A percentile compares a stretch with the other conserved stretches of the same genome.
phyloP scores from a whole-genome alignment of 2,113 vertebrate genomes.

The Pelmatolapia mariae region DNA sequence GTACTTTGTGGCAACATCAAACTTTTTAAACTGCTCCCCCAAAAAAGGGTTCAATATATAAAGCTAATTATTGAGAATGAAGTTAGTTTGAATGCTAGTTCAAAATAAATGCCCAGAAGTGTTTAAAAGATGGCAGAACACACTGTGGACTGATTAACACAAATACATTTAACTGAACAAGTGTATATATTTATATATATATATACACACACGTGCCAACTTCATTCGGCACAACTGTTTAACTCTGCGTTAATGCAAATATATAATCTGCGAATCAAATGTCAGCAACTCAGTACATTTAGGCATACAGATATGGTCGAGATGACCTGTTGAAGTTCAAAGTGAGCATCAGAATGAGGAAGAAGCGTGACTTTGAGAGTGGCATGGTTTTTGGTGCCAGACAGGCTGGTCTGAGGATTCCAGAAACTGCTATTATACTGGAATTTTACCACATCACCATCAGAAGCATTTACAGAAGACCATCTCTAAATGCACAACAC shows the following conservation, averaged over 20 bases:
- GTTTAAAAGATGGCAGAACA: neutral
- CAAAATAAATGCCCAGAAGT: neutral
- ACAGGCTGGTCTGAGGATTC: neutral
- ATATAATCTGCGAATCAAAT: neutral
- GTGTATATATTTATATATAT: neutral
- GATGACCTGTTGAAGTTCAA: neutral
- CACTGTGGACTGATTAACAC: neutral
- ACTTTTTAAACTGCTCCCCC: neutral
- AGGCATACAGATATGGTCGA: neutral
- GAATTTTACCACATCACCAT: neutral
- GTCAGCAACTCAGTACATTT: neutral
- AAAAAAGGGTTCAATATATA: neutral
- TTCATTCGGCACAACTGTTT: neutral
- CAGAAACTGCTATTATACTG: neutral
- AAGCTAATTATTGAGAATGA: neutral
- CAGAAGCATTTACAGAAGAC: neutral
- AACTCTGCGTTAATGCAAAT: neutral
- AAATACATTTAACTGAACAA: neutral
- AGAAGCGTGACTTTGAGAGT: neutral
- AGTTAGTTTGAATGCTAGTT: neutral
- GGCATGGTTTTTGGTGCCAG: neutral
- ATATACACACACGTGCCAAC: neutral
- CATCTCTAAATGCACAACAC: neutral
- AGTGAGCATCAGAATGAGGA: neutral
- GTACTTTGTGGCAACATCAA: neutral